Conservation (phyloP, 2,113 vertebrate species). For the Myotis yumanensis region DNA sequence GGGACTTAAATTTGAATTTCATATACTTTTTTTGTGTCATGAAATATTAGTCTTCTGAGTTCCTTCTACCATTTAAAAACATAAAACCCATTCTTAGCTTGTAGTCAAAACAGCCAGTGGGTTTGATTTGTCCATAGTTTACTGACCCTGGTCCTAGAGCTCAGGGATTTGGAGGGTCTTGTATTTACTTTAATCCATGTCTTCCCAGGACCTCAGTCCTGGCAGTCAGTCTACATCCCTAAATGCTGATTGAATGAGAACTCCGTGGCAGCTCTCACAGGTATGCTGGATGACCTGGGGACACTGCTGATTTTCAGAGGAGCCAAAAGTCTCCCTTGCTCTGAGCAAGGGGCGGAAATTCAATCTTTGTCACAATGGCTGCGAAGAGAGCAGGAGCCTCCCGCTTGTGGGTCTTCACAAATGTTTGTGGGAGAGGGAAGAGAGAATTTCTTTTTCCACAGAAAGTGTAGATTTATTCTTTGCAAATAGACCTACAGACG, state of each 20-base stretch:
- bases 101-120: not conserved
- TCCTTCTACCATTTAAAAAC: conserved; percentile 54
- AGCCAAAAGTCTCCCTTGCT: not conserved
- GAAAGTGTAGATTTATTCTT: conserved; percentile 58
- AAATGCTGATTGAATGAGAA: not conserved
- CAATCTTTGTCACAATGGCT: not conserved
- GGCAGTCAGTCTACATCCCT: not conserved
- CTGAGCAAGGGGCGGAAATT: not conserved
- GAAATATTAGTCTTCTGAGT: conserved; percentile 60
- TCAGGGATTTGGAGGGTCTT: not conserved
- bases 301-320: not conserved
- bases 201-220: not conserved
- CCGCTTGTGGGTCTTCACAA: not conserved
- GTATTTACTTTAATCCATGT: not conserved
- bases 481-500: conserved; percentile 61
- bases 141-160: not conserved
- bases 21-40: conserved; percentile 59
- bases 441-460: not conserved
- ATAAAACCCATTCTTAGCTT: conserved; percentile 53
- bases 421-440: conserved; percentile 1
- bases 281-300: not conserved
- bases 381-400: not conserved
- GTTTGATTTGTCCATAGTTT: not conserved
- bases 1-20: conserved; percentile 71
- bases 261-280: not conserved